Evolutionary conservation across 2,888 invertebrate species (phyloP).

Genomic region (Beris chalybata): DNA sequence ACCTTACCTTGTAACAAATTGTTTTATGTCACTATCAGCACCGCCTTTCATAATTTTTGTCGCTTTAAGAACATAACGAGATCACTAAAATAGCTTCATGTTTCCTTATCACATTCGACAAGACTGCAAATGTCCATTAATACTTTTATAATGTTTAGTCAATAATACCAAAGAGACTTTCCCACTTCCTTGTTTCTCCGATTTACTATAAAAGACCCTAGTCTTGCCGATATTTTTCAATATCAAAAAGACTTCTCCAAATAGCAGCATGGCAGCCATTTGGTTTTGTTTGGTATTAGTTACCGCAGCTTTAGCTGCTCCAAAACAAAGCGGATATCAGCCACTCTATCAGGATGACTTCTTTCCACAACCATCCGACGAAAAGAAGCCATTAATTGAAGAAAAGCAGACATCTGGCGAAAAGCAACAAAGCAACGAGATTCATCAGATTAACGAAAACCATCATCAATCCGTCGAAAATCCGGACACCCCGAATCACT

Average conservation of each 20-base stretch:
- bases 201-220: conserved; percentile 21
- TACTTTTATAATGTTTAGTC: not conserved
- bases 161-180: not conserved
- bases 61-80: too few relatives aligned
- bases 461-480: not conserved
- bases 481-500: not conserved
- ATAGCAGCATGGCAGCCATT: conserved; percentile 19
- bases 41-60: too few relatives aligned
- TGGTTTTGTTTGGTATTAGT: conserved; percentile 14
- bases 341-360: conserved; percentile 25
- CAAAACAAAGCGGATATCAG: not conserved
- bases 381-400: not conserved
- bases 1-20: too few relatives aligned
- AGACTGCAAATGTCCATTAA: conserved; percentile 30
- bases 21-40: too few relatives aligned
- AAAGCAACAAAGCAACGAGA: too few relatives aligned
- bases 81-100: not conserved
- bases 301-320: conserved; percentile 8
- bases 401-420: too few relatives aligned
- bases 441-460: not conserved
- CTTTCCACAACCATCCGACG: conserved; percentile 2
- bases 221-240: not conserved
- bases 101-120: conserved; percentile 5
- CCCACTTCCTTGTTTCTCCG: not conserved
- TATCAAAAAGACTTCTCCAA: conserved; percentile 16